phyloP scores from a whole-genome alignment of 2,797 vertebrate genomes.

The Dryobates pubescens region DNA sequence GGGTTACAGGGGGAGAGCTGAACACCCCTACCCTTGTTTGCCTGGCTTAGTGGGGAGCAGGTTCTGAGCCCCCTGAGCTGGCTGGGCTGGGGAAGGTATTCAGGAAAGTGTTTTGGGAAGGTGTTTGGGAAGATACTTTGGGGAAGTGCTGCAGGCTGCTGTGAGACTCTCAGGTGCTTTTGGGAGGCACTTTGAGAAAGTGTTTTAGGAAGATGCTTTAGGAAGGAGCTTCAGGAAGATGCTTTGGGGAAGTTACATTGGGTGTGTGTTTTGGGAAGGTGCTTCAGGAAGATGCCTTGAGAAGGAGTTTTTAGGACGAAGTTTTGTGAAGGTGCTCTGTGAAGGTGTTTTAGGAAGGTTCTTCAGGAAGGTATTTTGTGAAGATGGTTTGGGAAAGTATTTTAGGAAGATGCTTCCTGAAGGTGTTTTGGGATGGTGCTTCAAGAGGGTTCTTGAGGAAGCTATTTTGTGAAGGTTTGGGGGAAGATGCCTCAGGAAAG shows the following conservation, averaged over 20 bases:
- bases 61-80: neutral
- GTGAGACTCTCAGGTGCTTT: neutral
- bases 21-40: rapidly evolving
- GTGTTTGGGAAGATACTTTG: no score
- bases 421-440: no score
- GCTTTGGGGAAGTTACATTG: no score
- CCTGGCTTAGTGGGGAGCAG: no score
- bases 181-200: no score
- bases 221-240: neutral
- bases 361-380: rapidly evolving
- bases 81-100: neutral
- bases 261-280: neutral
- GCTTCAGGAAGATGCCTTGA: rapidly evolving
- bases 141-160: neutral
- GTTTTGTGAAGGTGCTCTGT: rapidly evolving
- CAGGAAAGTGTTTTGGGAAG: neutral
- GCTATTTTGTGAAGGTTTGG: rapidly evolving
- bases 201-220: neutral
- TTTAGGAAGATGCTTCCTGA: neutral
- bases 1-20: neutral
- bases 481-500: neutral
- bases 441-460: neutral
- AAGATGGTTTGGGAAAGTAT: neutral
- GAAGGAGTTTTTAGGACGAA: neutral
- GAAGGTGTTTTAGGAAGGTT: no score